Evolutionary conservation across 1,140 invertebrate genomes (phyloP).

Genomic region (Littorina saxatilis): DNA sequence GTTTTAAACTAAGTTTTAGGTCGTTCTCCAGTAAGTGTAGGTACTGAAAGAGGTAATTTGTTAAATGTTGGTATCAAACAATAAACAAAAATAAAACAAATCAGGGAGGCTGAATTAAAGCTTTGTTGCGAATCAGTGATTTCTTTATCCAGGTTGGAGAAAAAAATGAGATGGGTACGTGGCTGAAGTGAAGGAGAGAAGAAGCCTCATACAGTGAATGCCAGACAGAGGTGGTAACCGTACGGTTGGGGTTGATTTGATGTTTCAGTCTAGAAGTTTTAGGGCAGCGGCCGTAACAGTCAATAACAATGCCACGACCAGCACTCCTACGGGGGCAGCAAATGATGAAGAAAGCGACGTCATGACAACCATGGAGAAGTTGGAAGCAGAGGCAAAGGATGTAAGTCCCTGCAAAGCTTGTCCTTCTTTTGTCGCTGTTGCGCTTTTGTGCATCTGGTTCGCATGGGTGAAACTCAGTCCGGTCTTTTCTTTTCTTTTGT

Average conservation of each 20-base stretch:
- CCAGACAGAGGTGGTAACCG: too few relatives aligned
- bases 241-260: slow-evolving; percentile 20
- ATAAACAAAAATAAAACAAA: too few relatives aligned
- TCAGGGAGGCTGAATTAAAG: too few relatives aligned
- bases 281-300: slow-evolving; percentile 32
- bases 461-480: slow-evolving; percentile 13
- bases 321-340: slow-evolving; percentile 22
- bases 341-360: slow-evolving; percentile 81
- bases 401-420: slow-evolving; percentile 76
- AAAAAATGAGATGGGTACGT: too few relatives aligned
- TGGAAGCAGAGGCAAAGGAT: slow-evolving; percentile 88
- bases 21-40: too few relatives aligned
- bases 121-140: too few relatives aligned
- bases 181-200: too few relatives aligned
- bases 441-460: not conserved
- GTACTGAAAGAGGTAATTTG: too few relatives aligned
- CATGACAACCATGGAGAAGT: slow-evolving; percentile 84
- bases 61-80: too few relatives aligned
- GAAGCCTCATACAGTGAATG: too few relatives aligned
- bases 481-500: not conserved
- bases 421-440: not conserved
- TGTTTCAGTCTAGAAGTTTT: slow-evolving; percentile 46
- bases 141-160: too few relatives aligned
- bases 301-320: slow-evolving; percentile 28
- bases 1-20: too few relatives aligned